Percentiles rank a stretch among this genome's conserved stretches.
Conservation (phyloP, 1,140 invertebrate species). For the Pseudomyrmex gracilis region DNA sequence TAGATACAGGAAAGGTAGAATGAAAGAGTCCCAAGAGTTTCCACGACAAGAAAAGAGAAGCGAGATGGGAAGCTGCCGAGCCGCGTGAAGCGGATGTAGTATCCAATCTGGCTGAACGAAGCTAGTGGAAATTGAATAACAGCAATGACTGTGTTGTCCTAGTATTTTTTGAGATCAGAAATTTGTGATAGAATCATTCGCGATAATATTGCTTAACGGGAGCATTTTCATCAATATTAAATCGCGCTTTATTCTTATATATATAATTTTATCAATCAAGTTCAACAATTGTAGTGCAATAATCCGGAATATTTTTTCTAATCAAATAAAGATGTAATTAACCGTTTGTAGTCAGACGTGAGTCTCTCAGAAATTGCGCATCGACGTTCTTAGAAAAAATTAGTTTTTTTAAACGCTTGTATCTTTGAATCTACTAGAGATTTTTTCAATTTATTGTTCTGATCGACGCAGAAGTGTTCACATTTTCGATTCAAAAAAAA, state of each 20-base stretch:
- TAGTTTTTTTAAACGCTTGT: too few species aligned
- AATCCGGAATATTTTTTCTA: too few species aligned
- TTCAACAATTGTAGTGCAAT: background rate
- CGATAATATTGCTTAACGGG: background rate
- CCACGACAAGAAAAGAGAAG: conserved; percentile 1
- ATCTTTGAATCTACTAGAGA: too few species aligned
- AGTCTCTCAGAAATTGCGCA: too few species aligned
- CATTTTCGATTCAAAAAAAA: too few species aligned
- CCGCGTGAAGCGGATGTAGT: conserved; percentile 24
- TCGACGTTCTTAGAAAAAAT: too few species aligned
- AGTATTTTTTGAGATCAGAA: background rate
- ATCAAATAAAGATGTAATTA: too few species aligned
- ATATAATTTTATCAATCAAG: background rate
- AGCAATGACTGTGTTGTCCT: background rate
- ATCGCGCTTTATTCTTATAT: background rate
- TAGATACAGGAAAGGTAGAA: background rate
- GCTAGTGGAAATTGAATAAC: conserved; percentile 46
- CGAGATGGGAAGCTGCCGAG: background rate
- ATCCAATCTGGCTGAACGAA: conserved; percentile 40
- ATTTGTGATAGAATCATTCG: background rate
- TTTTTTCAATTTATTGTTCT: too few species aligned
- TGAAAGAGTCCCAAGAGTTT: conserved; percentile 3
- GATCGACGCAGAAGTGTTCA: too few species aligned
- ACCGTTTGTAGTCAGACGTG: too few species aligned
- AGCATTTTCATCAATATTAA: conserved; percentile 4